Conservation (phyloP, 2,888 invertebrate genomes). For the Metopia argyrocephala region DNA sequence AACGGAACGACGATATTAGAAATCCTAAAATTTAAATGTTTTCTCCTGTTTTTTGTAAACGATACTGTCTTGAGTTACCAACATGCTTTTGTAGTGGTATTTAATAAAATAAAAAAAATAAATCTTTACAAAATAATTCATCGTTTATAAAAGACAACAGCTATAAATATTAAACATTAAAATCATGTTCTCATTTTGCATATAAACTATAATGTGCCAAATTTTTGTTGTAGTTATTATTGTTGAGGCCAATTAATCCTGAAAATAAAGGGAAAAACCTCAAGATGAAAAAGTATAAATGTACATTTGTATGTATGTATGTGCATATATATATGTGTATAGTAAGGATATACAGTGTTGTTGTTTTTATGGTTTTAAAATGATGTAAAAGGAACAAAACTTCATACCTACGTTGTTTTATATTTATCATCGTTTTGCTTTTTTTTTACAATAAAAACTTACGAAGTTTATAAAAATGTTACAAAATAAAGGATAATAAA, state of each 20-base stretch:
- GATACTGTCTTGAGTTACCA: constrained; percentile 1
- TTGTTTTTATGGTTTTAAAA: constrained; percentile 50
- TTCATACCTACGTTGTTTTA: constrained; percentile 13
- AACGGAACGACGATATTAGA: too few species aligned
- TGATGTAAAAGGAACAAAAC: constrained; percentile 46
- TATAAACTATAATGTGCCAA: too few species aligned
- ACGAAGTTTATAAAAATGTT: constrained; percentile 75
- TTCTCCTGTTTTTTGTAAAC: too few species aligned
- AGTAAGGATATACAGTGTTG: too few species aligned
- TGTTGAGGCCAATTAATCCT: constrained; percentile 30
- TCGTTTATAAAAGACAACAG: constrained; percentile 19
- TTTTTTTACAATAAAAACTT: constrained; percentile 44
- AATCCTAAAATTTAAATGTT: too few species aligned
- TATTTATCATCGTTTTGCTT: constrained; percentile 40
- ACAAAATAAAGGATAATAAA: constrained; percentile 10
- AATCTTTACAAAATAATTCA: constrained; percentile 37
- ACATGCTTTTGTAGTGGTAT: not conserved
- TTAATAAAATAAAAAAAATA: too few species aligned
- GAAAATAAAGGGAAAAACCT: constrained; percentile 5
- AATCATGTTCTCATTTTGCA: too few species aligned
- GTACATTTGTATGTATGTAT: too few species aligned
- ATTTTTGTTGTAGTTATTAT: not conserved
- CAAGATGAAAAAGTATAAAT: constrained; percentile 15
- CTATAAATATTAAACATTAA: too few species aligned
- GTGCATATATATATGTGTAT: too few species aligned